phyloP scores from a whole-genome alignment of 2,888 invertebrate species.

The Andrena chrysosceles region DNA sequence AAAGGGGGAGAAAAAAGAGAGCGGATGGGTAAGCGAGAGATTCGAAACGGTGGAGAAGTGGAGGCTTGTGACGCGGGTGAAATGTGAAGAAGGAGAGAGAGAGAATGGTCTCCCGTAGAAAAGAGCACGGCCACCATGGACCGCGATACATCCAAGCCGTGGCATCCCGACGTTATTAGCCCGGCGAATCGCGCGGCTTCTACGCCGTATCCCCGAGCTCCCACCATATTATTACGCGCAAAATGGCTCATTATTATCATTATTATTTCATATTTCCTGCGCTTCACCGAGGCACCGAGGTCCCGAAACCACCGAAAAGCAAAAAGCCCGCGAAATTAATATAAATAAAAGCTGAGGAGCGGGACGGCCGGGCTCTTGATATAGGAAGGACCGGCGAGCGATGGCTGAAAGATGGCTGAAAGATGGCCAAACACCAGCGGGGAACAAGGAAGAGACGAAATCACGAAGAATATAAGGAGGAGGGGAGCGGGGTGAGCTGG shows the following conservation, averaged over 20 bases:
- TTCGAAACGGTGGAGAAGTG: neutral
- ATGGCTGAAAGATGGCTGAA: constrained; percentile 38
- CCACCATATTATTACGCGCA: constrained; percentile 83
- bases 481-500: constrained; percentile 12
- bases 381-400: constrained; percentile 53
- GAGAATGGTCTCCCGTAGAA: constrained; percentile 20
- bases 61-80: neutral
- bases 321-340: constrained; percentile 82
- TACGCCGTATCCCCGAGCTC: constrained; percentile 74
- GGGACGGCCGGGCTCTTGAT: constrained; percentile 49
- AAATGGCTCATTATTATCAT: constrained; percentile 84
- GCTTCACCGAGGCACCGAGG: constrained; percentile 68
- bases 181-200: constrained; percentile 76
- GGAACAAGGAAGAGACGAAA: constrained; percentile 39
- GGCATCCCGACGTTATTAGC: constrained; percentile 78
- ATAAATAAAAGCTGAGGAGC: constrained; percentile 81
- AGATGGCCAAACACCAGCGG: constrained; percentile 43
- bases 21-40: constrained; percentile 20
- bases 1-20: neutral
- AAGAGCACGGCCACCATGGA: constrained; percentile 31
- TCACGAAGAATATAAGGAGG: constrained; percentile 25
- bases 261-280: constrained; percentile 83
- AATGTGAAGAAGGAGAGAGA: neutral
- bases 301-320: constrained; percentile 78
- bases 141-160: constrained; percentile 50